Percentiles rank a stretch among this genome's conserved stretches.
phyloP scores from a whole-genome alignment of 2,113 vertebrate genomes.

The human (Homo sapiens) region GRCh38 chr9:22103501-22104000 shows the following conservation, averaged over 20 bases:
- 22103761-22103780: conserved; percentile 23
- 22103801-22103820: neutral
- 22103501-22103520: conserved; percentile 80
- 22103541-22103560: conserved; percentile 50
- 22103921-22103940: neutral
- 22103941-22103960: neutral
- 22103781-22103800: neutral
- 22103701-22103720: conserved; percentile 49
- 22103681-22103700: conserved; percentile 45
- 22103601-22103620: conserved; percentile 64
- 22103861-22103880: neutral
- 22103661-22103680: conserved; percentile 41
- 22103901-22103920: neutral
- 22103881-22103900: neutral
- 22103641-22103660: conserved; percentile 56
- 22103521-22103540: conserved; percentile 76
- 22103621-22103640: conserved; percentile 51
- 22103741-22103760: conserved; percentile 46
- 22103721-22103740: neutral
- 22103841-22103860: neutral
- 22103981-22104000: conserved; percentile 10
- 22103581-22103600: conserved; percentile 43
- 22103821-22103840: neutral
- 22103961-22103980: neutral
- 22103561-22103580: conserved; percentile 65